Base-by-base conservation (phyloP, 1,140 invertebrate species). In the Cydia splendana region DNA sequence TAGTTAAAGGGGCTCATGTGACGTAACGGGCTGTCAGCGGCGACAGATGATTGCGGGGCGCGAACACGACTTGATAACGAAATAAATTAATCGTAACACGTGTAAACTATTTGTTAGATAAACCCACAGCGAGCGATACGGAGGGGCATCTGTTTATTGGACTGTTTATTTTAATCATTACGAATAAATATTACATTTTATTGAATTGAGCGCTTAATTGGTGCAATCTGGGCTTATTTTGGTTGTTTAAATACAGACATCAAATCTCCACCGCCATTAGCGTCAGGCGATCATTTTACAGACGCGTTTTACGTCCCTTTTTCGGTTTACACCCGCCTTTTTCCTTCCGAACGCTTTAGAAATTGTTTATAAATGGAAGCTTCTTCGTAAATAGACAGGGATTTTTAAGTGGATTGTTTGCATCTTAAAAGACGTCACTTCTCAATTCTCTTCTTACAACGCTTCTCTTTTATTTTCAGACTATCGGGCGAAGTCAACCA, bases 71-170 rank as follows among this genome's bases (percentile, higher is more conserved):
- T 83, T 85, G 88, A 91, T 91, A 91, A 91, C 83, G 81, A 86
- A 84, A 84, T 87, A 82, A 91, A 91, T 92, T 90, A 91, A 91
- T 89, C 81, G 83, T 77, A 86, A 88, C 90, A 92, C 89, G 87
- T 92, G 89, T 90, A 89, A 90, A 90, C 88, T 88, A 82, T 88
- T 87, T 88, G 85, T 89, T 86, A 87, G 90, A 90, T 90, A 91
- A 89, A 85, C 82, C 82, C 84, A 81, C 78, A 82, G 76, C 80
- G 38, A 71, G 79, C 78, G 79, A 84, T 82, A 81, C 73, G 83
- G 84, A 83, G 86, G 83, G 83, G 75, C 85, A 86, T 84, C 81
- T 87, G 82, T 79, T 83, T 81, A 85, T 88, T 84, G 83, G 86
- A 87, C 88, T 85, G 78, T 75, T 53, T 75, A 53, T 75, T 51